Base-by-base conservation (phyloP, 2,113 vertebrate genomes). In the Desmodus rotundus region DNA sequence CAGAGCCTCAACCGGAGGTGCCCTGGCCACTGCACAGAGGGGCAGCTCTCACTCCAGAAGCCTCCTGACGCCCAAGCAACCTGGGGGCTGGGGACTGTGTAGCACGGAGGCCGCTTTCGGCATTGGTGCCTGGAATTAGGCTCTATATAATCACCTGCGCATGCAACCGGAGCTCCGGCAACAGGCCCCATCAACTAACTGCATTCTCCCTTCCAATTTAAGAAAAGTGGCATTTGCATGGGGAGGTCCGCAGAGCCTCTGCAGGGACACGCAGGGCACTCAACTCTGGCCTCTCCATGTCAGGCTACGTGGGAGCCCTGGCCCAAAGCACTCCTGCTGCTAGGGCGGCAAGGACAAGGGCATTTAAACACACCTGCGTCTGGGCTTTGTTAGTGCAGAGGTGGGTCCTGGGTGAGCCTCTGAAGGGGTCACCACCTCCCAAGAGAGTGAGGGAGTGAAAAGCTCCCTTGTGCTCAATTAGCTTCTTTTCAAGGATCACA, bases 401-500 rank as follows among this genome's bases (percentile, higher is more conserved):
- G 72, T 68, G 36, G 65, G 58, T 61, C 33, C 50, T 36, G 26
- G 63, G 76, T n/a, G 45, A 93, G n/a, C 38, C 58, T 22, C 16
- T 13, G 26, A 80, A 81, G 47, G 36, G 52, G 54, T 41, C 78
- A 74, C 56, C 50, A 41, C 38, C 31, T 7, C 28, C 17, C 50
- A 38, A n/a, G 65, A 90, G n/a, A 50, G 28, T 4, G 0, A 54
- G 5, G 61, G 22, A 77, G 19, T 8, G 13, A 85, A 65, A 87
- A 80, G 56, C 52, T 93, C 77, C 77, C 28, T 87, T 92, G 54
- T 17, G 22, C 88, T 92, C 77, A 89, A 28, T 85, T 80, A 97
- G 94, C 84, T 96, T 93, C 90, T 95, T 94, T 83, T 95, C 90
- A 83, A 95, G 67, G 67, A 81, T 93, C 41, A 95, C 81, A 96